Evolutionary conservation across 2,113 vertebrate genomes (phyloP).

Genomic region (Pithys albifrons): DNA sequence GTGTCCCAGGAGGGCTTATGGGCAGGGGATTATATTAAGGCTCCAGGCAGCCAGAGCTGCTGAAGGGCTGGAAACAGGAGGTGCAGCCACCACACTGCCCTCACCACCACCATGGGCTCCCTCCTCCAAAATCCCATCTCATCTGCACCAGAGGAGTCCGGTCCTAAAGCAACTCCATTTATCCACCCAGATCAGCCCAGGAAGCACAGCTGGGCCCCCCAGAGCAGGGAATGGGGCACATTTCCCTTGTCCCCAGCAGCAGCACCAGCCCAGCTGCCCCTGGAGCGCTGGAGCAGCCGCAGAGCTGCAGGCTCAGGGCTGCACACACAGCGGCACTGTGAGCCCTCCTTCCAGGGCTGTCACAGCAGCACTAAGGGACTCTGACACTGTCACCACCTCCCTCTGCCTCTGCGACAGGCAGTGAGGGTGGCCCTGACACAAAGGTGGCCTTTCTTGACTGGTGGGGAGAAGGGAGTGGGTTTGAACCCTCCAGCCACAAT

Average conservation of each 20-base stretch:
- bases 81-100: not conserved
- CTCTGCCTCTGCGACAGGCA: fast-evolving
- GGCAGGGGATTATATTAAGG: not conserved
- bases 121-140: not conserved
- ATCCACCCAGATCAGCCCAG: not conserved
- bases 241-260: fast-evolving
- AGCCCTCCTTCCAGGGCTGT: not conserved
- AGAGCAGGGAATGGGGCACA: fast-evolving
- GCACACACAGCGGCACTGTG: not conserved
- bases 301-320: not conserved
- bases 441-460: not conserved
- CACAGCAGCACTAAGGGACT: not conserved
- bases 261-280: fast-evolving
- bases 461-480: no score
- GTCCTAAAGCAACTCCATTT: not conserved
- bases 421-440: fast-evolving
- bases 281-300: fast-evolving
- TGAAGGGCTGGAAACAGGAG: not conserved
- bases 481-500: not conserved
- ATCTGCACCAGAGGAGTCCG: not conserved
- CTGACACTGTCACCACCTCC: not conserved
- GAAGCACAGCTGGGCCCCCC: not conserved
- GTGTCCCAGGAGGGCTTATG: not conserved
- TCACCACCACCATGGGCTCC: fast-evolving
- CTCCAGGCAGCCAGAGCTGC: not conserved